These are phyloP conservation scores for Lateolabrax maculatus DNA, from an alignment of 2,797 vertebrate genomes.

Conservation along the genomic window DNA sequence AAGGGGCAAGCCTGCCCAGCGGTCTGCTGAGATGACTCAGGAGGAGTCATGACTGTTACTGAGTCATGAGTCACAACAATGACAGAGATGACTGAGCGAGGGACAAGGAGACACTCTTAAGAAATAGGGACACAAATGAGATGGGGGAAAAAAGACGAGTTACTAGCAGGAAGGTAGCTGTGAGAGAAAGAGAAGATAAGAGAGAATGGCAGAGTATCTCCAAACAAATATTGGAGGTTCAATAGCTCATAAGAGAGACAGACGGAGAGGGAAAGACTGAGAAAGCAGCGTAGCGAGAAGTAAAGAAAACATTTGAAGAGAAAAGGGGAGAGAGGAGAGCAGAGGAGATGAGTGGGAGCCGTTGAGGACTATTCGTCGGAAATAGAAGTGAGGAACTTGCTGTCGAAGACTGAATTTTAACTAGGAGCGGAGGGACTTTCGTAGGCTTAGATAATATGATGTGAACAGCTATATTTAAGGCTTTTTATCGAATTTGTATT, in stretches of 20 bases:
- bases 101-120: not conserved
- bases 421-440: constrained; percentile 30
- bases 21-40: constrained; percentile 33
- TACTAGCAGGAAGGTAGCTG: constrained; percentile 32
- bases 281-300: constrained; percentile 39
- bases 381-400: constrained; percentile 61
- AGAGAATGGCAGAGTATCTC: constrained; percentile 64
- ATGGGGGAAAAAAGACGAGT: not conserved
- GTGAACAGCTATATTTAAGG: constrained; percentile 33
- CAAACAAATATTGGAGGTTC: constrained; percentile 73
- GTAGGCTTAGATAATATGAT: constrained; percentile 34
- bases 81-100: constrained; percentile 24
- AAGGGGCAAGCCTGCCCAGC: not conserved
- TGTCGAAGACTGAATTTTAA: constrained; percentile 67
- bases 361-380: constrained; percentile 42
- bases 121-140: constrained; percentile 24
- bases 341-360: constrained; percentile 67
- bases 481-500: not conserved
- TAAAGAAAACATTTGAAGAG: constrained; percentile 68
- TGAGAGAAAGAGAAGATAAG: constrained; percentile 46
- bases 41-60: constrained; percentile 23
- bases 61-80: constrained; percentile 49
- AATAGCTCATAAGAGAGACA: constrained; percentile 69
- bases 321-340: constrained; percentile 49
- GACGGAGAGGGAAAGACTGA: constrained; percentile 42